Evolutionary conservation across 2,797 vertebrate genomes (phyloP).

Genomic region (Catostomus latipinnis): DNA sequence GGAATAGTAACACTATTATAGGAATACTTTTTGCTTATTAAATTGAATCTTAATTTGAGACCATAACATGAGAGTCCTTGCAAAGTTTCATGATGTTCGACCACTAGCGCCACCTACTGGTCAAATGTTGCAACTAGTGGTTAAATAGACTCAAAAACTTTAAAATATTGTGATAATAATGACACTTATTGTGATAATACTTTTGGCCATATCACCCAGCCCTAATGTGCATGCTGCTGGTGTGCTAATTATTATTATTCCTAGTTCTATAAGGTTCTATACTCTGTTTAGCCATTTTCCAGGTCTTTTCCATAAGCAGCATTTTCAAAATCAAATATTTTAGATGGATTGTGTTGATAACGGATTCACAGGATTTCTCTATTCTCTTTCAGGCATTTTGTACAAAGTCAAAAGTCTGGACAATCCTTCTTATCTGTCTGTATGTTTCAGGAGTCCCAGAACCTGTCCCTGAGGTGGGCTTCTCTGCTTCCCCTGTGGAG

Average conservation of each 20-base stretch:
- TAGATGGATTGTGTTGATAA: no score
- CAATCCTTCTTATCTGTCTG: background rate
- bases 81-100: background rate
- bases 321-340: no score
- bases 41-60: slow-evolving; percentile 5
- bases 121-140: background rate
- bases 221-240: no score
- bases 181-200: no score
- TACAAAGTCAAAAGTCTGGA: background rate
- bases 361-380: background rate
- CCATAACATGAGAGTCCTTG: background rate
- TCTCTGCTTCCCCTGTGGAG: slow-evolving; percentile 92
- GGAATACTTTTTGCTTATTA: background rate
- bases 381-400: background rate
- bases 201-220: no score
- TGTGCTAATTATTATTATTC: background rate
- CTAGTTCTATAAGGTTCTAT: no score
- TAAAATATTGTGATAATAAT: no score
- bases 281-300: no score
- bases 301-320: no score
- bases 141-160: no score
- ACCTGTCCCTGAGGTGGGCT: slow-evolving; percentile 87
- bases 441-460: slow-evolving; percentile 84
- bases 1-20: background rate
- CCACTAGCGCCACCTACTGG: background rate